A percentile compares a stretch with the other conserved stretches of the same genome.
Evolutionary conservation across 1,140 invertebrate genomes (phyloP).

Genomic region (Nixonia krombeini): DNA sequence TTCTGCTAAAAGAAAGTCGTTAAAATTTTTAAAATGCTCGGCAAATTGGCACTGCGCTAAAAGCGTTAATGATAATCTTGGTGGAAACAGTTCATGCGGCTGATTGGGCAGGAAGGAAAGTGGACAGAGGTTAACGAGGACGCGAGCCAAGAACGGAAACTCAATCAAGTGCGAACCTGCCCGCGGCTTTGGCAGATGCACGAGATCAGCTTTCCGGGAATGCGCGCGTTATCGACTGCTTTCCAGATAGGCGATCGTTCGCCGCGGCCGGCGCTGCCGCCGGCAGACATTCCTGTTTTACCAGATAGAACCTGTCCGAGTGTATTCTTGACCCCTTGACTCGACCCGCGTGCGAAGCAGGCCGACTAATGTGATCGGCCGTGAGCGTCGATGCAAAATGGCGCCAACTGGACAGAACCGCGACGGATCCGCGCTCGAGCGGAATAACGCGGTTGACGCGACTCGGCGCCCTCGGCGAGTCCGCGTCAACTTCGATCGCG

Average conservation of each 20-base stretch:
- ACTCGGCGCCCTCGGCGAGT: not conserved
- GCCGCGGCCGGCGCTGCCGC: not conserved
- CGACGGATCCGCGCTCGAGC: not conserved
- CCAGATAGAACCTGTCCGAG: slow-evolving; percentile 26
- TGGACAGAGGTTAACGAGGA: no score
- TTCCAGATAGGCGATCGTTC: slow-evolving; percentile 10
- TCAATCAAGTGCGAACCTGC: no score
- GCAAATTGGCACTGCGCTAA: no score
- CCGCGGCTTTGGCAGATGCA: not conserved
- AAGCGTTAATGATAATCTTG: no score
- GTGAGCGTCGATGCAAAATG: slow-evolving; percentile 18
- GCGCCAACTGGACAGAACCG: not conserved
- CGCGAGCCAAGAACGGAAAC: no score
- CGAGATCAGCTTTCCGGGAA: not conserved
- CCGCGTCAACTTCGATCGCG: not conserved
- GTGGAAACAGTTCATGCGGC: no score
- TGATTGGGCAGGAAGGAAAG: not conserved
- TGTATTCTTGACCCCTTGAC: slow-evolving; percentile 26
- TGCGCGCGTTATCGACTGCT: slow-evolving; percentile 18
- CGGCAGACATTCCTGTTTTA: slow-evolving; percentile 20
- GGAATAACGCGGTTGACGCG: no score
- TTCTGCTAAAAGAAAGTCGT: no score
- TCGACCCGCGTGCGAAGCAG: slow-evolving; percentile 1
- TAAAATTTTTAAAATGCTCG: no score
- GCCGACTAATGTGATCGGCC: slow-evolving; percentile 7